Evolutionary conservation across 2,113 vertebrate genomes (phyloP), one percentile per base, ranked within the genome.

Genomic region (Neoarius graeffei): DNA sequence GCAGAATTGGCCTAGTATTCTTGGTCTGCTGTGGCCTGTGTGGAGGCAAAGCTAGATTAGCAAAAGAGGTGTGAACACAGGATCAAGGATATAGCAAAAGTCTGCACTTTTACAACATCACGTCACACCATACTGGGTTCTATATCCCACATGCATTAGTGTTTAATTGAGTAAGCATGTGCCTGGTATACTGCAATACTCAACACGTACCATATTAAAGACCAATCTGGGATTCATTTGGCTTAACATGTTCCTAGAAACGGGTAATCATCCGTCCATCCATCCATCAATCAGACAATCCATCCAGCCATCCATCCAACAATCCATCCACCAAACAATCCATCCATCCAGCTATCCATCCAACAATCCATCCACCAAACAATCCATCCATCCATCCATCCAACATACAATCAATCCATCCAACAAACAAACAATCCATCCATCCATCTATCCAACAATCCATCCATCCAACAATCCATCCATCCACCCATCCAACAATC

Each of bases 1-100:
- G 91, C 92, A 93, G 90, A 87, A 83, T 88, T 82, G 56, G 73
- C 50, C 87, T 67, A 83, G 89, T 84, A 89, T 90, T 85, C 57
- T 66, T 66, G 86, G 71, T 88, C 91, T 90, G 85, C 90, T 42
- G 85, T 88, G 90, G 91, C 93, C 87, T 50, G 30, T 87, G 89
- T 93, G 86, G 91, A 93, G 92, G 93, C 89, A 85, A 85, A 88
- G 92, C 85, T 83, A 89, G 93, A 94, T 95, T 92, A 94, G 92
- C 86, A 7, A 50, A 83, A 76, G 86, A 93, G 90, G 93, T 94
- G 94, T 91, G 93, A 95, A 94, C 91, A 92, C 85, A 86, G 91
- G 92, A 92, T 93, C 93, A 86, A 88, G 87, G 84, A 59, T 85
- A 91, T 76, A 88, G 83, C 90, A 89, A 35, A 90, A 71, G 82